phyloP scores from a whole-genome alignment of 35 echinoderm and acorn worm species.

The Ophiothrix spiculata region DNA sequence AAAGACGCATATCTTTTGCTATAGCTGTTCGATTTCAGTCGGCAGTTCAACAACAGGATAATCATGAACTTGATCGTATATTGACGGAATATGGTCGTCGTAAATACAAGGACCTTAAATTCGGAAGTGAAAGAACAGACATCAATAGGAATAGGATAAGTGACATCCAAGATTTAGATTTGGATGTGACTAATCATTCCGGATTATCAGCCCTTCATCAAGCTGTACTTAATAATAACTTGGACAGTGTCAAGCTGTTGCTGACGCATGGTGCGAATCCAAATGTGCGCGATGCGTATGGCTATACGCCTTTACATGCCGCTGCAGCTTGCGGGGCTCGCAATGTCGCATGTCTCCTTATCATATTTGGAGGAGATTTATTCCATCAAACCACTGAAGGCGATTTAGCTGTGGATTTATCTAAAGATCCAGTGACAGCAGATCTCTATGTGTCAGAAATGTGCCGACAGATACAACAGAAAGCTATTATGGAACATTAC shows the following conservation, averaged over 20 bases:
- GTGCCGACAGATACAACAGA: slow-evolving; percentile 66
- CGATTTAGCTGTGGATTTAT: slow-evolving; percentile 62
- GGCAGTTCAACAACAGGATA: slow-evolving; percentile 88
- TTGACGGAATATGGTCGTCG: background rate
- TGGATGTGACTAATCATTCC: slow-evolving; percentile 68
- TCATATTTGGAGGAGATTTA: slow-evolving; percentile 85
- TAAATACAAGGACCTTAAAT: no score
- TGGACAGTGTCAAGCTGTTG: slow-evolving; percentile 87
- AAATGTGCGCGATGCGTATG: slow-evolving; percentile 63
- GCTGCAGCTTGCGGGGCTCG: slow-evolving; percentile 67
- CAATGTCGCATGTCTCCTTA: slow-evolving; percentile 72
- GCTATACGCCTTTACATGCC: slow-evolving; percentile 71
- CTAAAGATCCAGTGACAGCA: slow-evolving; percentile 73
- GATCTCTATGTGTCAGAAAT: slow-evolving; percentile 72
- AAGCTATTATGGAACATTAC: slow-evolving; percentile 65
- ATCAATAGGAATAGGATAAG: slow-evolving; percentile 20
- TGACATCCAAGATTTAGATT: slow-evolving; percentile 42
- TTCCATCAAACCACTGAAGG: slow-evolving; percentile 55
- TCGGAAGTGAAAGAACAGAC: background rate
- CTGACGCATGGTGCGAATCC: slow-evolving; percentile 67
- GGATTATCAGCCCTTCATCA: slow-evolving; percentile 83
- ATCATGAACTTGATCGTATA: slow-evolving; percentile 49
- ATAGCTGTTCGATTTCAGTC: slow-evolving; percentile 78
- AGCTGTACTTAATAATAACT: slow-evolving; percentile 71
- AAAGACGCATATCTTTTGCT: slow-evolving; percentile 80